These are phyloP conservation scores for Odontesthes bonariensis DNA, from an alignment of 2,113 vertebrate species.

Conservation along the genomic window DNA sequence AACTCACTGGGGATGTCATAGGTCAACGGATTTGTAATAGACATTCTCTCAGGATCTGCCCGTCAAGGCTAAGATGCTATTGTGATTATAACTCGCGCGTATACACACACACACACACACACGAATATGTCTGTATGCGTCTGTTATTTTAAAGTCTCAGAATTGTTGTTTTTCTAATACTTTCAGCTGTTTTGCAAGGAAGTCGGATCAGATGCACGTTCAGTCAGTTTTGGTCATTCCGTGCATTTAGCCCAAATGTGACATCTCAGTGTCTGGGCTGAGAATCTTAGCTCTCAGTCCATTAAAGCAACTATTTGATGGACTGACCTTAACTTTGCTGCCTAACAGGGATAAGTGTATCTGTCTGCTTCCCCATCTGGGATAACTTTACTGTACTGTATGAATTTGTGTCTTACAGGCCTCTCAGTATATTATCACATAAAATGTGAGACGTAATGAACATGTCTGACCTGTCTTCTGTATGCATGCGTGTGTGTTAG, in stretches of 20 bases:
- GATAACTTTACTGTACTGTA: too few relatives aligned
- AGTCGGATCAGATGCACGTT: background rate
- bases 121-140: slow-evolving; percentile 6
- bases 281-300: background rate
- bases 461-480: too few relatives aligned
- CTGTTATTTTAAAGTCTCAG: background rate
- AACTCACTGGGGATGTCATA: slow-evolving; percentile 76
- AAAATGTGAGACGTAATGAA: too few relatives aligned
- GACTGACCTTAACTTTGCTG: background rate
- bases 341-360: background rate
- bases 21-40: slow-evolving; percentile 80
- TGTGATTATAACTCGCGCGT: background rate
- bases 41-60: slow-evolving; percentile 70
- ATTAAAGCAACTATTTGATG: background rate
- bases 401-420: too few relatives aligned
- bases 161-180: background rate
- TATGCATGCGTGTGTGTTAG: too few relatives aligned
- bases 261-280: slow-evolving; percentile 4
- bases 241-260: slow-evolving; percentile 9
- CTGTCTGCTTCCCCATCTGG: background rate
- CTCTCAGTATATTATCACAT: too few relatives aligned
- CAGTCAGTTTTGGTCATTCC: background rate
- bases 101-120: slow-evolving; percentile 19
- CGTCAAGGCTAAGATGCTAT: slow-evolving; percentile 60
- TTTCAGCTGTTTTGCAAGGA: slow-evolving; percentile 3